Conservation (phyloP, 2,797 vertebrate genomes). For the Crocidura indochinensis region DNA sequence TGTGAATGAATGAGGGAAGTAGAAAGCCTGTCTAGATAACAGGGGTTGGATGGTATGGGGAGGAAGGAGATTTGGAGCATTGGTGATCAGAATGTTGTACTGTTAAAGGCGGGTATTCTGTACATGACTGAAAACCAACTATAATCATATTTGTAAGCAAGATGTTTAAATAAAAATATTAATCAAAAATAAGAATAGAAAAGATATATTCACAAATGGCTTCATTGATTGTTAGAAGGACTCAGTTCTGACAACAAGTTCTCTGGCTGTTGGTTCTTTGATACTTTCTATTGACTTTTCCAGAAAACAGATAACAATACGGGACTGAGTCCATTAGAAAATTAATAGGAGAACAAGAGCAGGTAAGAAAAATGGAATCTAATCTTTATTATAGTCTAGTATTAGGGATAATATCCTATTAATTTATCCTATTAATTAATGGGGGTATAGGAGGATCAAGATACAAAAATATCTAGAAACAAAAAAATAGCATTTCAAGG, state of each 20-base stretch:
- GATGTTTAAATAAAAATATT: no score
- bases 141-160: no score
- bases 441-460: not conserved
- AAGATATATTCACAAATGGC: not conserved
- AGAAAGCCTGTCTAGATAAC: no score
- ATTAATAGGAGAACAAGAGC: not conserved
- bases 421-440: not conserved
- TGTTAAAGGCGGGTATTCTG: no score
- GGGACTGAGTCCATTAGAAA: not conserved
- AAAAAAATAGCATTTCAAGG: constrained; percentile 4
- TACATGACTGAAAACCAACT: no score
- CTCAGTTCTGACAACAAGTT: not conserved
- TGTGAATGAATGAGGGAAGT: no score
- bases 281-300: not conserved
- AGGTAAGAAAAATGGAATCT: not conserved
- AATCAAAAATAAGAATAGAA: no score
- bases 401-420: not conserved
- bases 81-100: no score
- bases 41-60: no score
- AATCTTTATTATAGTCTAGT: not conserved
- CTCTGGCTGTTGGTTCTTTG: not conserved
- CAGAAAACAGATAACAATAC: fast-evolving
- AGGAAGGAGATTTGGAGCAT: no score
- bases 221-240: not conserved
- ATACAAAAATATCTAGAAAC: not conserved